Conservation (phyloP, 2,797 vertebrate genomes). For the Scyliorhinus canicula region DNA sequence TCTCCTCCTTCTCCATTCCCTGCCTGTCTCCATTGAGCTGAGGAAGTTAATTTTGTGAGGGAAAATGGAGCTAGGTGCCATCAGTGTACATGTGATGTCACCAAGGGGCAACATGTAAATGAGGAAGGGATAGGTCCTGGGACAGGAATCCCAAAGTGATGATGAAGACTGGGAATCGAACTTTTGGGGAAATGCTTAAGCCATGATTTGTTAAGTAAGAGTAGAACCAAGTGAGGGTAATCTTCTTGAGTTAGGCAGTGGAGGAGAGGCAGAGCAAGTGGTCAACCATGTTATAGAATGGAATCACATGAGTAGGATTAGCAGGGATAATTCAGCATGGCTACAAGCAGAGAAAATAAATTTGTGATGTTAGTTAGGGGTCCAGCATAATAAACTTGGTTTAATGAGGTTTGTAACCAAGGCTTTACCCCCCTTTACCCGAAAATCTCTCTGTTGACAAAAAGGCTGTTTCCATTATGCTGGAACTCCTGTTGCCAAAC, state of each 20-base stretch:
- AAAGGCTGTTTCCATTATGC: background rate
- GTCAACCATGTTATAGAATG: background rate
- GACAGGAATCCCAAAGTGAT: background rate
- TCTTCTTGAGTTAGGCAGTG: background rate
- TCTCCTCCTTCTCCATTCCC: too few species aligned
- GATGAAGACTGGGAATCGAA: background rate
- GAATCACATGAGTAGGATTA: background rate
- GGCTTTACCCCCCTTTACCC: too few species aligned
- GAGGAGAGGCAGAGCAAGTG: background rate
- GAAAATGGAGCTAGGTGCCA: background rate
- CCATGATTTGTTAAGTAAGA: background rate
- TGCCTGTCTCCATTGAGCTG: too few species aligned
- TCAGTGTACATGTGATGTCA: background rate
- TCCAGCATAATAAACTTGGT: background rate
- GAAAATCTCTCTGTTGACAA: too few species aligned
- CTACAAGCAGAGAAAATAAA: background rate
- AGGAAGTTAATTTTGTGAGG: background rate
- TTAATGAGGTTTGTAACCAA: background rate
- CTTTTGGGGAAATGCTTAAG: background rate
- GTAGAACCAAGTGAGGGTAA: background rate
- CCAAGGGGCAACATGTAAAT: too few species aligned
- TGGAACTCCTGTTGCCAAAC: too few species aligned
- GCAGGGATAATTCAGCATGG: background rate
- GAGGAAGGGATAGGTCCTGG: too few species aligned
- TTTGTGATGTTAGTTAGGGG: background rate